Conservation (phyloP, 1,140 invertebrate species). For the Zaprionus inermis region DNA sequence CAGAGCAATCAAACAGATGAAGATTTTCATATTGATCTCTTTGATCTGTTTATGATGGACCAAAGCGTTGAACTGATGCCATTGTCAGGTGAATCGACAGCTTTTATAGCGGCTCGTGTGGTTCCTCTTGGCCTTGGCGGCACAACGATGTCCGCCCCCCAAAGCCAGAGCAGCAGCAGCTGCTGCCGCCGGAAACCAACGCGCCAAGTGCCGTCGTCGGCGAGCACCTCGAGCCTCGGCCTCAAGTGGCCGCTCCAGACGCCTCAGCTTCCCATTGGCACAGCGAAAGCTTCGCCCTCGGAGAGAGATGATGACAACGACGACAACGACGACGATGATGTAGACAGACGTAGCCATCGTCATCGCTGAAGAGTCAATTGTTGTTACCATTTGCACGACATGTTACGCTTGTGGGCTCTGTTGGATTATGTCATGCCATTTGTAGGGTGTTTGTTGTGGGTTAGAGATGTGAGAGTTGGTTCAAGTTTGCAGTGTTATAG, state of each 20-base stretch:
- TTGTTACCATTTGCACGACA: conserved; percentile 40
- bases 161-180: neutral
- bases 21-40: conserved; percentile 64
- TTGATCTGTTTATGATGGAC: conserved; percentile 58
- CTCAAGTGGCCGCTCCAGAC: conserved; percentile 33
- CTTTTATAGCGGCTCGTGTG: conserved; percentile 64
- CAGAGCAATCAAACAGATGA: conserved; percentile 63
- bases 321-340: conserved; percentile 18
- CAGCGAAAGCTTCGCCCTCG: conserved; percentile 48
- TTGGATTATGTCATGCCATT: conserved; percentile 34
- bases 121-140: conserved; percentile 42
- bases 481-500: neutral
- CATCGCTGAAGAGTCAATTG: conserved; percentile 38
- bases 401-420: conserved; percentile 32
- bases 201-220: conserved; percentile 40
- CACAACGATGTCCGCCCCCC: conserved; percentile 10
- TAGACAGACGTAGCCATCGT: conserved; percentile 21
- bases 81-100: conserved; percentile 33
- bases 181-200: conserved; percentile 44
- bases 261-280: conserved; percentile 3
- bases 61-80: conserved; percentile 69
- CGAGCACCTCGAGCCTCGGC: conserved; percentile 13
- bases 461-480: neutral
- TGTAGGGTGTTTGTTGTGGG: neutral
- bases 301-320: conserved; percentile 33